Evolutionary conservation across 1,140 invertebrate genomes (phyloP).

Genomic region (Zaprionus camerounensis): DNA sequence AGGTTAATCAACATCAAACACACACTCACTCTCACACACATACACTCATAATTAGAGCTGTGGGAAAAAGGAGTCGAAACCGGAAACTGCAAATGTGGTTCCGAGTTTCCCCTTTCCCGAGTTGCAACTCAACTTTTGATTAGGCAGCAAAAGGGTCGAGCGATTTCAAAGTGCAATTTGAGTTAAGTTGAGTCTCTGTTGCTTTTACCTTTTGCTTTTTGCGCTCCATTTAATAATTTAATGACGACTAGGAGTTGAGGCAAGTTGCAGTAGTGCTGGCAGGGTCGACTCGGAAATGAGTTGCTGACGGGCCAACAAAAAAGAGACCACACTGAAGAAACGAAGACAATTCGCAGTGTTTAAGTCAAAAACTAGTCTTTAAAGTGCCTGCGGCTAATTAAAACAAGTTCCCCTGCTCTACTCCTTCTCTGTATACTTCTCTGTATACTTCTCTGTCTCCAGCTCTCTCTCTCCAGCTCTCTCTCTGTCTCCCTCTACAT

Average conservation of each 20-base stretch:
- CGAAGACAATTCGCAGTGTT: slow-evolving; percentile 28
- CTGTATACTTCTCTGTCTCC: not conserved
- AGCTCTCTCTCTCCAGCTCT: not conserved
- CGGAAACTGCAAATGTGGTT: slow-evolving; percentile 32
- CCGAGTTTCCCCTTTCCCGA: not conserved
- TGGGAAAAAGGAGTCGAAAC: slow-evolving; percentile 44
- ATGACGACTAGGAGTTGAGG: slow-evolving; percentile 51
- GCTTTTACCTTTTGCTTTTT: slow-evolving; percentile 24
- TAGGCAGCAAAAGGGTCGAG: slow-evolving; percentile 53
- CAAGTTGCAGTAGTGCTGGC: slow-evolving; percentile 25
- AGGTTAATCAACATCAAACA: slow-evolving; percentile 22
- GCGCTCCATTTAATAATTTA: slow-evolving; percentile 79
- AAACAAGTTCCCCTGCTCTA: not conserved
- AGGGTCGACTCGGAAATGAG: slow-evolving; percentile 65
- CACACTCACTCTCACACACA: slow-evolving; percentile 29
- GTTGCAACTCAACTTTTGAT: slow-evolving; percentile 57
- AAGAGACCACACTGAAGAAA: slow-evolving; percentile 39
- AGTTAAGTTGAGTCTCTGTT: not conserved
- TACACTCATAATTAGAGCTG: slow-evolving; percentile 61
- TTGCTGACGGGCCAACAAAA: slow-evolving; percentile 59
- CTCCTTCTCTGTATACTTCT: not conserved
- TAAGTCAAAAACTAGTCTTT: slow-evolving; percentile 32
- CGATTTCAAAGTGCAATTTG: slow-evolving; percentile 8
- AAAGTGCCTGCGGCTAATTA: slow-evolving; percentile 43
- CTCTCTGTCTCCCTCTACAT: not conserved